These are phyloP conservation scores for Hymenochirus boettgeri DNA, from an alignment of 2,113 vertebrate genomes.

Conservation along the genomic window DNA sequence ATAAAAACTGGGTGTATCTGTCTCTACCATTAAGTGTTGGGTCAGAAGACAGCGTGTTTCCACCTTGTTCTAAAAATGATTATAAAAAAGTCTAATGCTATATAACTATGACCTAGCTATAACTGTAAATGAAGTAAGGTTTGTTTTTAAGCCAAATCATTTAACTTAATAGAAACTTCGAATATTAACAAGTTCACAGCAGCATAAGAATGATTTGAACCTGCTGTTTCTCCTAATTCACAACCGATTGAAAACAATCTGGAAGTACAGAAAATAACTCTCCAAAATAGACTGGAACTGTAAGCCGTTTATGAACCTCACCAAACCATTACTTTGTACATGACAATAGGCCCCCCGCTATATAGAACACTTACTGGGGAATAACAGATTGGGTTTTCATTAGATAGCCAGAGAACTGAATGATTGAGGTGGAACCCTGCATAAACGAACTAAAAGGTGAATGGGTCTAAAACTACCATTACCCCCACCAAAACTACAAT, in stretches of 20 bases:
- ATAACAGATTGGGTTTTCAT: no score
- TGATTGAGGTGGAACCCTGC: no score
- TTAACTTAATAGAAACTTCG: not conserved
- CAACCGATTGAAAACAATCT: slow-evolving; percentile 4
- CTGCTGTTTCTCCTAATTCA: slow-evolving; percentile 6
- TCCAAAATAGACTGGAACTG: no score
- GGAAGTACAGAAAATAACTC: slow-evolving; percentile 20
- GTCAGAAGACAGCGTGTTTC: slow-evolving; percentile 84
- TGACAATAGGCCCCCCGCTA: no score
- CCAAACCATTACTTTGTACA: not conserved
- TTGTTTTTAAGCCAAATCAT: slow-evolving; percentile 1
- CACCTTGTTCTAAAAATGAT: slow-evolving; percentile 69
- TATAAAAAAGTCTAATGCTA: not conserved
- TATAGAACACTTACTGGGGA: no score
- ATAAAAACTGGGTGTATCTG: no score
- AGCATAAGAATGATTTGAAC: slow-evolving; percentile 5
- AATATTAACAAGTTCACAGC: not conserved
- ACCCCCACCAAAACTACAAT: no score
- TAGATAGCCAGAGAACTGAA: no score
- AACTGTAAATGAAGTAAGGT: not conserved
- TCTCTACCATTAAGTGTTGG: slow-evolving; percentile 81
- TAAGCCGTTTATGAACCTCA: no score
- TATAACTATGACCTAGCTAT: not conserved
- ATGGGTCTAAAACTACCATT: no score
- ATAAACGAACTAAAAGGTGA: no score